Evolutionary conservation across 2,797 vertebrate genomes (phyloP).

Genomic region (Harpagifer antarcticus): DNA sequence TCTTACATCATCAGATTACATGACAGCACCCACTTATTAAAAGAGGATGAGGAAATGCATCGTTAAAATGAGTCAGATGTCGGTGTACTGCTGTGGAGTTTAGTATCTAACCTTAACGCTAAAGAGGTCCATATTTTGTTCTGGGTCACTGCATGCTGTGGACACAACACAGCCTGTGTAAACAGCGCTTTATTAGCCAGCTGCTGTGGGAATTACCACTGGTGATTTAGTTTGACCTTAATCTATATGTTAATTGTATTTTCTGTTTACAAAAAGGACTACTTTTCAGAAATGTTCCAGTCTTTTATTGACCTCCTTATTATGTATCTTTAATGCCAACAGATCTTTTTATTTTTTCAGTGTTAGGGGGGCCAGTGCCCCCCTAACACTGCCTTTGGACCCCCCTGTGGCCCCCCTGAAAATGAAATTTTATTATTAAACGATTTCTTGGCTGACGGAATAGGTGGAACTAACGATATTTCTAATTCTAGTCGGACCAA

Average conservation of each 20-base stretch:
- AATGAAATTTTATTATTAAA: too few species aligned
- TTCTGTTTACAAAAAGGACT: not conserved
- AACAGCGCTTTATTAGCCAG: slow-evolving; percentile 31
- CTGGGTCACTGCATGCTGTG: slow-evolving; percentile 60
- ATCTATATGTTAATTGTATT: not conserved
- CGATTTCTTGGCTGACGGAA: too few species aligned
- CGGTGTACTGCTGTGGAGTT: not conserved
- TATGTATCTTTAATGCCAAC: too few species aligned
- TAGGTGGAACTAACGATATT: too few species aligned
- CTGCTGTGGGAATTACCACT: not conserved
- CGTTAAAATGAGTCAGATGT: not conserved
- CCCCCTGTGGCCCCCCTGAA: too few species aligned
- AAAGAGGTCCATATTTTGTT: slow-evolving; percentile 49
- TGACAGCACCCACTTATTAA: not conserved
- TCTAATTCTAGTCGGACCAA: too few species aligned
- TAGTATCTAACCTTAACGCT: slow-evolving; percentile 25
- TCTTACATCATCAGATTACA: not conserved
- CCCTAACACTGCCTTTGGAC: too few species aligned
- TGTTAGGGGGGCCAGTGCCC: too few species aligned
- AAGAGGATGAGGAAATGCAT: not conserved
- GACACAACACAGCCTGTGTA: slow-evolving; percentile 53
- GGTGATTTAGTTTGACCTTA: not conserved
- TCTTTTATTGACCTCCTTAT: not conserved
- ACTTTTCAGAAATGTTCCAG: not conserved
- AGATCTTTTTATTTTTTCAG: too few species aligned